Base-by-base conservation (phyloP, 2,797 vertebrate species). In the Neostethus bicornis region DNA sequence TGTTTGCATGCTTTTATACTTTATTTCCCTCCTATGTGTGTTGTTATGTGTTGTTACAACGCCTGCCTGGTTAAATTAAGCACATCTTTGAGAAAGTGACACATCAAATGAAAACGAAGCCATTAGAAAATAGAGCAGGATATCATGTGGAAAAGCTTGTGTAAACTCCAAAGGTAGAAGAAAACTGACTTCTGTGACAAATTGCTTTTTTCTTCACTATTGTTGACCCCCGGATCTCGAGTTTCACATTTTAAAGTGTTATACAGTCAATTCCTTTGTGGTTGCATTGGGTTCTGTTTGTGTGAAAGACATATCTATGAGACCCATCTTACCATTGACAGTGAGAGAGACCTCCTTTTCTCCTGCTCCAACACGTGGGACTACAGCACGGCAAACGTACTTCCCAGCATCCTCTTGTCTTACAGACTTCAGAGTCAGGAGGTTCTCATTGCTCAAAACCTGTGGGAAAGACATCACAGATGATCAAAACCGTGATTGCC, bases 401-500 rank as follows among this genome's bases (percentile, higher is more conserved):
- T 98, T 98, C 79, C 97, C 97, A 1, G 97, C 97, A 1, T 99
- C 97, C 58, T 98, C 96, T 75, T 99, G 97, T 23, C 94, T 93
- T 34, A 99, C 97, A 0, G 94, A 92, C 85, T 96, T 97, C 67
- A 99, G 89, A 0, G 93, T 95, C 85, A 99, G 85, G 61, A 95
- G 94, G 87, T 98, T 98, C 48, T 98, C 95, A 0, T 99, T 99
- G 90, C 97, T 99, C 51, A 99, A 92, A 58, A 99, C 97, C 97
- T 99, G 85, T 7, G 1, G 60, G 28, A 53, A 52, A 75, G 51
- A 56, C 70, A 61, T 62, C 55, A 79, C 66, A 85, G 71, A 72
- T 84, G 71, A 86, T 72, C 47, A 64, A 60, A 66, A 75, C 69
- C 56, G 59, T 56, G 52, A 81, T 56, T 23, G 65, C 43, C 49